Evolutionary conservation across 2,888 invertebrate species (phyloP).

Genomic region (Brachyptera putata): DNA sequence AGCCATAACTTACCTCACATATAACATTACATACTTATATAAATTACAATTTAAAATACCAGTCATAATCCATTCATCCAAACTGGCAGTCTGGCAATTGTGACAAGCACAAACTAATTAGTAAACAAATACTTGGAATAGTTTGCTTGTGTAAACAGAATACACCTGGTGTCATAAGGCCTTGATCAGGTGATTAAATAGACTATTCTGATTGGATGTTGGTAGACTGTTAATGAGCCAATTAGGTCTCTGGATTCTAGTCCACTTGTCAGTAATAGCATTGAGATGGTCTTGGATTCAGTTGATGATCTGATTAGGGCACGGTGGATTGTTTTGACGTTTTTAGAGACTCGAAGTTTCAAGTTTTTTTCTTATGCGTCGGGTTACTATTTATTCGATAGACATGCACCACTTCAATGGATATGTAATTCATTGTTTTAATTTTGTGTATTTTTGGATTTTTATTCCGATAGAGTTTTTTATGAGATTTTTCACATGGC

Average conservation of each 20-base stretch:
- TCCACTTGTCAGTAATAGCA: neutral
- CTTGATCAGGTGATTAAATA: neutral
- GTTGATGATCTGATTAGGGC: neutral
- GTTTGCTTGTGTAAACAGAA: neutral
- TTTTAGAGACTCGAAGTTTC: neutral
- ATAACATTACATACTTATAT: no score
- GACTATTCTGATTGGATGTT: neutral
- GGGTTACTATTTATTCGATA: neutral
- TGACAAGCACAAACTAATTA: neutral
- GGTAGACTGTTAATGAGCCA: neutral
- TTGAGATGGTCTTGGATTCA: neutral
- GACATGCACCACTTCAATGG: neutral
- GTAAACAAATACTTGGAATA: neutral
- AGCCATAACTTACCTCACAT: no score
- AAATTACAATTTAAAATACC: no score
- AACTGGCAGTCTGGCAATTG: no score
- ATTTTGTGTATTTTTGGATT: neutral
- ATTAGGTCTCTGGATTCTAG: slow-evolving; percentile 12
- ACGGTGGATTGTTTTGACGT: neutral
- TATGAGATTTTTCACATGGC: neutral
- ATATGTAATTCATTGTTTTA: neutral
- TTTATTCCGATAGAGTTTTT: neutral
- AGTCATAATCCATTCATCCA: no score
- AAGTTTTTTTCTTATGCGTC: neutral
- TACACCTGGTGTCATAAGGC: no score